Evolutionary conservation across 2,888 invertebrate genomes (phyloP).

Genomic region (Ramazzottius varieornatus): DNA sequence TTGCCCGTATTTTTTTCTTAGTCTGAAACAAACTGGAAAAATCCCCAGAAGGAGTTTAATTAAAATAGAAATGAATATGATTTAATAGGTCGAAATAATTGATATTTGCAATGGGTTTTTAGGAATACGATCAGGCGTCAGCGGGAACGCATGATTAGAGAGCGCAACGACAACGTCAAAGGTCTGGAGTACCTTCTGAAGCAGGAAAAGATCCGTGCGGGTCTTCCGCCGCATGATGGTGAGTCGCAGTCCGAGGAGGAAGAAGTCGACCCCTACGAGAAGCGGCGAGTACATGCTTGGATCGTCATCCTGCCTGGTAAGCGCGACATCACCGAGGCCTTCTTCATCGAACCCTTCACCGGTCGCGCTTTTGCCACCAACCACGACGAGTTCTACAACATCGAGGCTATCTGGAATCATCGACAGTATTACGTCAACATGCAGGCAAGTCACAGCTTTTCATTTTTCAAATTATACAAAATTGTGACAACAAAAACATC

Average conservation of each 20-base stretch:
- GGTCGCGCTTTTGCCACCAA: constrained; percentile 36
- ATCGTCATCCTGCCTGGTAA: constrained; percentile 38
- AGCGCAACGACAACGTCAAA: constrained; percentile 1
- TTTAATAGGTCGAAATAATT: too few relatives aligned
- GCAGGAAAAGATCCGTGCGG: constrained; percentile 26
- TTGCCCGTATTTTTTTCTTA: too few relatives aligned
- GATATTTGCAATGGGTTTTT: too few relatives aligned
- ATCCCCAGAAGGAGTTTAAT: too few relatives aligned
- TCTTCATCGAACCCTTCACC: constrained; percentile 61
- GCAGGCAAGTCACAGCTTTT: too few relatives aligned
- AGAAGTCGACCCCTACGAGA: constrained; percentile 36
- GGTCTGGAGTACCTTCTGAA: constrained; percentile 20
- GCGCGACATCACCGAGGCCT: constrained; percentile 34
- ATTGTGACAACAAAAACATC: too few relatives aligned
- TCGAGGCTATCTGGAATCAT: constrained; percentile 63
- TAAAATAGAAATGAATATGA: too few relatives aligned
- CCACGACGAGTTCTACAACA: constrained; percentile 37
- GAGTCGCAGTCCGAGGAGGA: constrained; percentile 6
- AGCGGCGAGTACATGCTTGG: constrained; percentile 45
- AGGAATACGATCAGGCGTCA: not conserved
- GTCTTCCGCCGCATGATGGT: constrained; percentile 7
- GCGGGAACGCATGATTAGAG: not conserved
- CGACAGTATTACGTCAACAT: not conserved
- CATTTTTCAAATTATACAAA: too few relatives aligned
- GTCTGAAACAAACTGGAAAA: too few relatives aligned